Conservation (phyloP, 2,888 invertebrate species). For the Luperina testacea region DNA sequence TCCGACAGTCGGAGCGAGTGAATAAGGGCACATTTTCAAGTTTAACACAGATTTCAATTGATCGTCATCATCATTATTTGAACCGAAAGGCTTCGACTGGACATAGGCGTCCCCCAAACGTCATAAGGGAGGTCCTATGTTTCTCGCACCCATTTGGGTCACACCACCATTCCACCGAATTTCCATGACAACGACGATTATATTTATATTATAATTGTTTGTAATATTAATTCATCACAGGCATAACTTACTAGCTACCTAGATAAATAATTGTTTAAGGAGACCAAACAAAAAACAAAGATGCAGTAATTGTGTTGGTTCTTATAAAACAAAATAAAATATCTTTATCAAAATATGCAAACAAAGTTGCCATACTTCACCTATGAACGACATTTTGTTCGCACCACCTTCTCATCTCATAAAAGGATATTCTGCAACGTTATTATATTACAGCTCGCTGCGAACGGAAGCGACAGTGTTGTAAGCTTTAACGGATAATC, state of each 20-base stretch:
- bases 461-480: slow-evolving; percentile 46
- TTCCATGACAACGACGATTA: neutral
- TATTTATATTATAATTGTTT: no score
- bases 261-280: neutral
- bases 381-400: slow-evolving; percentile 33
- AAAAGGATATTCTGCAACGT: slow-evolving; percentile 38
- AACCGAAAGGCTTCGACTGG: neutral
- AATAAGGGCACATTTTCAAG: neutral
- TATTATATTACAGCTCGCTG: slow-evolving; percentile 44
- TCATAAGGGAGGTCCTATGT: neutral
- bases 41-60: neutral
- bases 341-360: slow-evolving; percentile 6
- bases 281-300: no score
- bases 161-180: neutral
- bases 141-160: neutral
- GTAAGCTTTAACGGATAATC: slow-evolving; percentile 57
- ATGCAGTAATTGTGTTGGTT: neutral
- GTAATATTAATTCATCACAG: neutral
- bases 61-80: neutral
- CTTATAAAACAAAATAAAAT: slow-evolving; percentile 8
- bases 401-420: slow-evolving; percentile 23
- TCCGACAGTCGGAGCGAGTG: no score
- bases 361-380: neutral
- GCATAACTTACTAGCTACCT: neutral
- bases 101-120: no score